Evolutionary conservation across 2,888 invertebrate species (phyloP), one percentile per base, ranked within the genome.

Genomic region (Drosophila mettleri): DNA sequence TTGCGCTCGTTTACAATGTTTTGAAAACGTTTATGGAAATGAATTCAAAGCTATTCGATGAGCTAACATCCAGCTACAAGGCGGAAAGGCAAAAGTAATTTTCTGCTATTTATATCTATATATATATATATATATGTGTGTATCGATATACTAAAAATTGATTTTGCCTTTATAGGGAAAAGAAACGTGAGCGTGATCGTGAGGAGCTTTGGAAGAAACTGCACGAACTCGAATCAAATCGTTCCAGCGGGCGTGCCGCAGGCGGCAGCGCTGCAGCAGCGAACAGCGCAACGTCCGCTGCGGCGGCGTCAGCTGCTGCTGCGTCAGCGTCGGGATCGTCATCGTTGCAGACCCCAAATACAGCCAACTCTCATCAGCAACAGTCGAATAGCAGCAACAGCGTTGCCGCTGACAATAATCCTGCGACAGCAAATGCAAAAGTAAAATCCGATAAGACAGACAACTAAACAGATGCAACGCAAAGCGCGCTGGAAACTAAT

Each of bases 201-300:
- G 98, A 98, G 93, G 99, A 99, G 93, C 94, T 99, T 93, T 99
- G 99, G 99, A 97, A 97, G 94, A 96, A 95, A 93, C 94, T 98
- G 93, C 96, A 96, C 91, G 97, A 98, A 94, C 94, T 98, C 93
- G 97, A 98, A 94, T 94, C 97, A 92, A 94, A 93, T 93, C 91
- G 92, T 88, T 89, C 91, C 78, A 91, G 88, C 83, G 89, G 89
- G 85, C 88, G 87, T 67, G 73, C 91, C 80, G 80, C 88, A 71
- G 89, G 86, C 78, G 89, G 88, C 65, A 88, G 85, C 83, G 83
- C 77, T 70, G 83, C 86, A 74, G 78, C 90, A 71, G 74, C 84
- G 65, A 77, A 66, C 69, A 78, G 74, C 48, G 68, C 74, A 59
- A 51, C 78, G 27, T 63, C 69, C 70, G 49, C 49, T 14, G 74